phyloP scores from a whole-genome alignment of 1,140 invertebrate species.

The Drosophila sp. region DNA sequence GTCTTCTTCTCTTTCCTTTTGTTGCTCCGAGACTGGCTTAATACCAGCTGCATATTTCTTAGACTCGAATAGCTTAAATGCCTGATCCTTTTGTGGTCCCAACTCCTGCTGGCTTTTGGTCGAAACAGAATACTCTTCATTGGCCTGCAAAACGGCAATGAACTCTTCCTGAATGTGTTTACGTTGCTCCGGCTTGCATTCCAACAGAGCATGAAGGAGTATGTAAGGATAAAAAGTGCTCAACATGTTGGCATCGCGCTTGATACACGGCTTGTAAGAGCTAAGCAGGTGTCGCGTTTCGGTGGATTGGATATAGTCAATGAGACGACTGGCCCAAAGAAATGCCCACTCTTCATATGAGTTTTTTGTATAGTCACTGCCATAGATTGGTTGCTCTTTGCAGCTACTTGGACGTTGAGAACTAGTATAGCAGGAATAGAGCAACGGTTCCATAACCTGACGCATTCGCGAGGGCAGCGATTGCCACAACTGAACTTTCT shows the following conservation, averaged over 20 bases:
- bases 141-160: constrained; percentile 59
- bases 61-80: constrained; percentile 57
- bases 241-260: constrained; percentile 87
- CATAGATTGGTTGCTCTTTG: constrained; percentile 85
- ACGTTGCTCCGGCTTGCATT: constrained; percentile 70
- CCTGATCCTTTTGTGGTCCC: constrained; percentile 20
- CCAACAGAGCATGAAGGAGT: constrained; percentile 86
- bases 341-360: constrained; percentile 90
- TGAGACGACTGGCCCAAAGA: constrained; percentile 86
- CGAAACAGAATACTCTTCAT: constrained; percentile 31
- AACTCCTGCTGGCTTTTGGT: constrained; percentile 23
- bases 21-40: constrained; percentile 1
- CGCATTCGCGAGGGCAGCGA: constrained; percentile 87
- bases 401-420: constrained; percentile 53
- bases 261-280: constrained; percentile 88
- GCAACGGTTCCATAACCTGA: constrained; percentile 88
- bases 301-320: constrained; percentile 85
- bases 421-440: constrained; percentile 87
- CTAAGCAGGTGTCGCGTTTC: constrained; percentile 85
- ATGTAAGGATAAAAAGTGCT: constrained; percentile 90
- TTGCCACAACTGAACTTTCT: constrained; percentile 87
- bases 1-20: constrained; percentile 40
- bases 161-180: constrained; percentile 85
- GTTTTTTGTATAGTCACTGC: constrained; percentile 84
- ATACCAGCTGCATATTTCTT: constrained; percentile 48